Evolutionary conservation across 2,888 invertebrate genomes (phyloP).

Genomic region (Actias luna): DNA sequence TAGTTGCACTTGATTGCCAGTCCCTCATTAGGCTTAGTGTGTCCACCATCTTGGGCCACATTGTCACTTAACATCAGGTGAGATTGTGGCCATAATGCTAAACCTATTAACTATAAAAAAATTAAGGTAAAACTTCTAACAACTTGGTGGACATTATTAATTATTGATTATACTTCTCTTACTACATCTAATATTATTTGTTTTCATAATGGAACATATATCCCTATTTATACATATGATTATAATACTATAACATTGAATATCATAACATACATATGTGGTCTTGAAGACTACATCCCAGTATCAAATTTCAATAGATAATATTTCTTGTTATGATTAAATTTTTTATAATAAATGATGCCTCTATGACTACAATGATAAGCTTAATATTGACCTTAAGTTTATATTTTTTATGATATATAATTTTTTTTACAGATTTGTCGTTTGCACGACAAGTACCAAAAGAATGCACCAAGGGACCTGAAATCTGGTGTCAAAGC

Average conservation of each 20-base stretch:
- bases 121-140: no score
- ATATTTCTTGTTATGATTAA: slow-evolving; percentile 1
- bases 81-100: no score
- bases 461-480: slow-evolving; percentile 71
- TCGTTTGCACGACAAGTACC: slow-evolving; percentile 66
- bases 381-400: slow-evolving; percentile 30
- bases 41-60: no score
- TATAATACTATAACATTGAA: not conserved
- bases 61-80: no score
- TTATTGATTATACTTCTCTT: no score
- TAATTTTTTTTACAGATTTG: slow-evolving; percentile 52
- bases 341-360: not conserved
- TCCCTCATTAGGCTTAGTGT: no score
- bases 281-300: not conserved
- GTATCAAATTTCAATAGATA: not conserved
- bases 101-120: no score
- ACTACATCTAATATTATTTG: no score
- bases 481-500: slow-evolving; percentile 67
- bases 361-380: slow-evolving; percentile 25
- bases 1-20: no score
- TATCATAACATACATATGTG: not conserved
- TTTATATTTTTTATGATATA: slow-evolving; percentile 21
- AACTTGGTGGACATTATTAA: no score
- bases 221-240: not conserved
- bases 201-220: not conserved